Percentiles rank a stretch among this genome's conserved stretches.
Evolutionary conservation across 2,113 vertebrate species (phyloP).

Genomic region (Eudyptes chrysolophus): DNA sequence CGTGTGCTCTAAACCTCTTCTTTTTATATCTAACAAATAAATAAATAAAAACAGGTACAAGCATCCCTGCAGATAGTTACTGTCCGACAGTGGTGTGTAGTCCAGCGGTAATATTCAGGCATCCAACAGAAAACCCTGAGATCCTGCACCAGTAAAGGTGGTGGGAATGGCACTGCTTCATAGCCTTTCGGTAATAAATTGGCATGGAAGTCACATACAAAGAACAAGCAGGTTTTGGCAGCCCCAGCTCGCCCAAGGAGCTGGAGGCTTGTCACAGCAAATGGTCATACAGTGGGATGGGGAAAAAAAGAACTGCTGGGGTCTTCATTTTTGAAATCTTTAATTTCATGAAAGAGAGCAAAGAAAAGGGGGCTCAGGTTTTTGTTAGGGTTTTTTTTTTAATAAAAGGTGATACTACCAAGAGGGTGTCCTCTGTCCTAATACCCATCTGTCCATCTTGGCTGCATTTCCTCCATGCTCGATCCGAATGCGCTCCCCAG

Average conservation of each 20-base stretch:
- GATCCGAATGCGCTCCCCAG: fast-evolving
- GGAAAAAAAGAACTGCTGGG: not conserved
- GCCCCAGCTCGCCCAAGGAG: not conserved
- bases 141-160: not conserved
- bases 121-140: not conserved
- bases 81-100: fast-evolving
- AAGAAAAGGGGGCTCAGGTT: not conserved
- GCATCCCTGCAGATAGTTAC: not conserved
- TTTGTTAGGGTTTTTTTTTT: not conserved
- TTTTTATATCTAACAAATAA: not conserved
- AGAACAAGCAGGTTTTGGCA: not conserved
- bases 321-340: not conserved
- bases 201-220: not conserved
- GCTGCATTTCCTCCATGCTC: not conserved
- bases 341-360: not conserved
- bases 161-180: not conserved
- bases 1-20: not conserved
- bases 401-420: not conserved
- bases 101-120: not conserved
- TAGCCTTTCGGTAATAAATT: not conserved
- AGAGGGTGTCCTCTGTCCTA: not conserved
- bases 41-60: not conserved
- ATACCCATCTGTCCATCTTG: not conserved
- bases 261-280: not conserved
- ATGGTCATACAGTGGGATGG: not conserved